These are phyloP conservation scores for Lithophane leautieri DNA, from an alignment of 2,888 invertebrate species.

Conservation along the genomic window DNA sequence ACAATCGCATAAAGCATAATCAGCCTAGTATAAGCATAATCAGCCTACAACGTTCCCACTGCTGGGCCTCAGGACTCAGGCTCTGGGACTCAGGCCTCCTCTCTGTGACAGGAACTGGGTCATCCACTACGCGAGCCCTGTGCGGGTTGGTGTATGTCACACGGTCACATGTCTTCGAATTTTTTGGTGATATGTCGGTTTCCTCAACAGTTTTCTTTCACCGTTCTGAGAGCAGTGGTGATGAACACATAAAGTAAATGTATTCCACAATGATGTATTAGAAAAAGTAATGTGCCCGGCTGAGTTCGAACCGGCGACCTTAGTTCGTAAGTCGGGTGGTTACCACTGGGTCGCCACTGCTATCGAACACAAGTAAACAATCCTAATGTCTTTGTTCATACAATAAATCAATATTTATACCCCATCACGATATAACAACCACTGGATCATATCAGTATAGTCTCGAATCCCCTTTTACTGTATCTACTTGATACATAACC, in stretches of 20 bases:
- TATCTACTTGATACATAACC: not conserved
- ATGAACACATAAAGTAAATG: not conserved
- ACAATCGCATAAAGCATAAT: not conserved
- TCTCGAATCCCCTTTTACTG: not conserved
- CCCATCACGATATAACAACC: no score
- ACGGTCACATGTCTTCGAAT: not conserved
- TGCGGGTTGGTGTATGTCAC: not conserved
- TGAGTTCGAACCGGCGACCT: not conserved
- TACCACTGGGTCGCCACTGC: not conserved
- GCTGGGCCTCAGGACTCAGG: no score
- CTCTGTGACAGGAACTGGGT: not conserved
- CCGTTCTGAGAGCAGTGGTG: no score
- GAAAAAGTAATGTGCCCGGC: no score
- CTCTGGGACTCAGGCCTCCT: not conserved
- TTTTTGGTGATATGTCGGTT: not conserved
- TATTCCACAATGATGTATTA: no score
- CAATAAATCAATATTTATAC: not conserved
- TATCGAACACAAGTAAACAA: not conserved
- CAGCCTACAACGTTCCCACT: not conserved
- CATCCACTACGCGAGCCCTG: no score
- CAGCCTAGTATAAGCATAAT: not conserved
- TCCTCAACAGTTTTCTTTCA: not conserved
- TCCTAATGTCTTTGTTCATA: not conserved
- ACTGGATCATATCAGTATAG: no score
- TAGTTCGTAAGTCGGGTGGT: not conserved